These are phyloP conservation scores for Lithophane ornitopus DNA, from an alignment of 2,888 invertebrate species.

Conservation along the genomic window DNA sequence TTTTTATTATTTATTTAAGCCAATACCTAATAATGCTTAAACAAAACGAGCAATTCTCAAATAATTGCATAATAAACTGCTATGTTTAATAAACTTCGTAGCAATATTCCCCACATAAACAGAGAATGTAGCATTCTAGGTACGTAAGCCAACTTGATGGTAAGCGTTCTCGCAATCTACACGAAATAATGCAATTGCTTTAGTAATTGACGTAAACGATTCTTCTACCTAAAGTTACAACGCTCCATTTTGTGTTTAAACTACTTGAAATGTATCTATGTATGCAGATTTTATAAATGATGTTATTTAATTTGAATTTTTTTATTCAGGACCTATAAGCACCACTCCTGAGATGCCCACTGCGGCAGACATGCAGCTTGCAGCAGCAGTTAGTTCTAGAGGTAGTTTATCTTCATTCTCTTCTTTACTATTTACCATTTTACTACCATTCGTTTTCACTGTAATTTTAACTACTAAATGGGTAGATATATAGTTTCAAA, in stretches of 20 bases:
- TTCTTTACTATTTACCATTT: background rate
- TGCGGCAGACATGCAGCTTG: constrained; percentile 87
- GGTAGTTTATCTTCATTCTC: constrained; percentile 72
- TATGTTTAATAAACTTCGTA: constrained; percentile 7
- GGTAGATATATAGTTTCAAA: background rate
- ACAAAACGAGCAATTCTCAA: background rate
- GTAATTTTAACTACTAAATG: background rate
- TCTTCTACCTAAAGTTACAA: background rate
- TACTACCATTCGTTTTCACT: background rate
- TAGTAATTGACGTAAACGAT: constrained; percentile 12
- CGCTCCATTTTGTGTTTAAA: background rate
- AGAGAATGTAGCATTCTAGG: background rate
- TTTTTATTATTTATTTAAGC: background rate
- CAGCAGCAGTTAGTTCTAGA: constrained; percentile 85
- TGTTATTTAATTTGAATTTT: constrained; percentile 3
- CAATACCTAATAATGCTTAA: background rate
- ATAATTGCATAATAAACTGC: background rate
- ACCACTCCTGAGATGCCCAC: constrained; percentile 89
- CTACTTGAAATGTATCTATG: background rate
- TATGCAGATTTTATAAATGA: background rate
- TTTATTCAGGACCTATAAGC: constrained; percentile 84
- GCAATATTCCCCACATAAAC: constrained; percentile 8
- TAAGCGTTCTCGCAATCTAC: constrained; percentile 27
- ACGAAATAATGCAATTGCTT: constrained; percentile 18
- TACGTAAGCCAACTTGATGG: constrained; percentile 13